Evolutionary conservation across 2,888 invertebrate genomes (phyloP).

Genomic region (Pseudolycoriella hygida): DNA sequence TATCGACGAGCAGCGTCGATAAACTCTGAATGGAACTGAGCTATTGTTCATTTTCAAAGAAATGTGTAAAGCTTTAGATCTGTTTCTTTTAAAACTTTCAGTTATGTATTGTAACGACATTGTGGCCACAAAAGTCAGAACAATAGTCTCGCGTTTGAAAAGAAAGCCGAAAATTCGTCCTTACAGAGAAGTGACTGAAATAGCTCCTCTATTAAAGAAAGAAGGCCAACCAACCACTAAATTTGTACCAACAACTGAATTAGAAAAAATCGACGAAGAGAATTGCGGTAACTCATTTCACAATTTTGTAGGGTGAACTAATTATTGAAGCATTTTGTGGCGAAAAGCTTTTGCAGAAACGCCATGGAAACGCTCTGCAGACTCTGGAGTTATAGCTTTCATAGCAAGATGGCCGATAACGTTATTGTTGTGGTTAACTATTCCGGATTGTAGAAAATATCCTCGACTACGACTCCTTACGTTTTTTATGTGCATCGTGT

Average conservation of each 20-base stretch:
- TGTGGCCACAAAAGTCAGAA: constrained; percentile 35
- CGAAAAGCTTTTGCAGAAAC: constrained; percentile 22
- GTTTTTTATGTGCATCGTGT: constrained; percentile 61
- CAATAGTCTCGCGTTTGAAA: constrained; percentile 30
- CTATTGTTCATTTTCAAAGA: no score
- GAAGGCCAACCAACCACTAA: constrained; percentile 8
- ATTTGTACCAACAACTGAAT: no score
- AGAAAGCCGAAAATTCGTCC: constrained; percentile 37
- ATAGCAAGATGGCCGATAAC: constrained; percentile 58
- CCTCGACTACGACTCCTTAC: constrained; percentile 45
- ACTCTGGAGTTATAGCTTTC: constrained; percentile 39
- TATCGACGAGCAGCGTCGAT: no score
- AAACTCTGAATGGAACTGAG: no score
- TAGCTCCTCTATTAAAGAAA: constrained; percentile 23
- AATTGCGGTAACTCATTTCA: no score
- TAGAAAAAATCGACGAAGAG: no score
- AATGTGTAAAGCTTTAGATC: no score
- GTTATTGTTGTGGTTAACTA: constrained; percentile 47
- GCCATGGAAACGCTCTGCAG: constrained; percentile 31
- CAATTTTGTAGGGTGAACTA: background rate
- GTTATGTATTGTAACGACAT: constrained; percentile 50
- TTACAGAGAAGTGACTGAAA: constrained; percentile 26
- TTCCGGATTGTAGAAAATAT: constrained; percentile 56
- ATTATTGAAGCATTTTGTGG: no score
- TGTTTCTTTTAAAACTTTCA: no score